Evolutionary conservation across 2,888 invertebrate genomes (phyloP).

Genomic region (Drosophila paranaensis): DNA sequence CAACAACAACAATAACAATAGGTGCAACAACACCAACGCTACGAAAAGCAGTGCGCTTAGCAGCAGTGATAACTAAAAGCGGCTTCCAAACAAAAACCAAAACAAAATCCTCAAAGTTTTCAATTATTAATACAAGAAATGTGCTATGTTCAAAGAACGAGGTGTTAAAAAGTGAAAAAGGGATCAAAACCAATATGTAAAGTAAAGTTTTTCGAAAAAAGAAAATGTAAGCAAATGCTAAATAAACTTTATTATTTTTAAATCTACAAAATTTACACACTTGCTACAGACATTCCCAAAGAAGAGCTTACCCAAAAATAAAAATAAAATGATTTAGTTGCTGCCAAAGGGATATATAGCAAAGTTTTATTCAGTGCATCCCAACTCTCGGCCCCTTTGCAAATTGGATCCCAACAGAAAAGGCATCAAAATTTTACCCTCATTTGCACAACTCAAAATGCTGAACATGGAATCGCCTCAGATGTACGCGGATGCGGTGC

Average conservation of each 20-base stretch:
- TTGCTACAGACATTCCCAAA: constrained; percentile 55
- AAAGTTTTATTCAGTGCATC: not conserved
- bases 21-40: constrained; percentile 32
- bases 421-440: constrained; percentile 83
- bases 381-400: constrained; percentile 1
- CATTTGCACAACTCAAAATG: constrained; percentile 82
- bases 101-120: constrained; percentile 14
- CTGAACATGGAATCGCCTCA: constrained; percentile 85
- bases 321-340: constrained; percentile 32
- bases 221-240: constrained; percentile 18
- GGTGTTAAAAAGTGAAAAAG: constrained; percentile 11
- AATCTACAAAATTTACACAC: constrained; percentile 8
- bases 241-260: not conserved
- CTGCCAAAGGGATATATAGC: not conserved
- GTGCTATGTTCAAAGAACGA: constrained; percentile 22
- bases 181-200: not conserved
- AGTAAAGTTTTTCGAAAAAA: constrained; percentile 15
- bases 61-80: constrained; percentile 43
- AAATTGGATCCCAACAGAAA: constrained; percentile 44
- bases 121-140: constrained; percentile 26
- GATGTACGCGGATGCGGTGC: constrained; percentile 85
- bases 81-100: constrained; percentile 14
- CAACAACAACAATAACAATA: constrained; percentile 36
- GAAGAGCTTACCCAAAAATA: constrained; percentile 64
- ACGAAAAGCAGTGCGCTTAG: constrained; percentile 54